Evolutionary conservation across 2,888 invertebrate species (phyloP), one percentile per base, ranked within the genome.

Genomic region (Entomobrya multifasciata): DNA sequence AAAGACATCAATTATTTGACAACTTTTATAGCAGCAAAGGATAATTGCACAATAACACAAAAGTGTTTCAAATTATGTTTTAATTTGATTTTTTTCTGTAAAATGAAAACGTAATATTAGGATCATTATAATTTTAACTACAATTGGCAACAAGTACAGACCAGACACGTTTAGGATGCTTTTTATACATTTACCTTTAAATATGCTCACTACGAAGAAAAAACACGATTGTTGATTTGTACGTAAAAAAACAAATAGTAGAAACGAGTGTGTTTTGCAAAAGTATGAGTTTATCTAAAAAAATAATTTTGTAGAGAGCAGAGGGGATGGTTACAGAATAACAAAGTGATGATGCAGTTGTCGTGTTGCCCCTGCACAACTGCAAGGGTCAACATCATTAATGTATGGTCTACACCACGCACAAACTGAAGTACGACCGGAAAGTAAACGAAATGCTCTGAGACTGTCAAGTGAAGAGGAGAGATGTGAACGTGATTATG

Each of bases 61-160:
- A 15, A 65, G 70, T 70, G 70, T 47, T 70, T 70, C 47, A 47
- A 47, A 44, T 70, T 44, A 25, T 47, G 70, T 70, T 44, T 70
- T 70, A 47, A 47, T 47, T 70, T 55, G 4, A 20, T 65, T 60
- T 60, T 41, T 20, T 27, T 65, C 30, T 17, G 22, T 36, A 36
- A 47, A 47, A 74, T n/a, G n/a, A 74, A 74, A 36, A 52, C 30
- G 52, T 36, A 74, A 52, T 30, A 52, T 30, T 52, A 49, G 49
- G 36, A 36, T 74, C 47, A 47, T 70, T 47, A 47, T 70, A 44
- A 10, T 20, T 52, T 74, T 74, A n/a, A 74, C 65, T 36, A 30
- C 52, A 52, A 74, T 52, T 74, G n/a, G n/a, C n/a, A 74, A 52
- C 52, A 74, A 74, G 74, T 74, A 74, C 22, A 36, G 36, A 36